Percentiles rank a stretch among this genome's conserved stretches.
Evolutionary conservation across 2,113 vertebrate species (phyloP).

Genomic region (Abramis brama): DNA sequence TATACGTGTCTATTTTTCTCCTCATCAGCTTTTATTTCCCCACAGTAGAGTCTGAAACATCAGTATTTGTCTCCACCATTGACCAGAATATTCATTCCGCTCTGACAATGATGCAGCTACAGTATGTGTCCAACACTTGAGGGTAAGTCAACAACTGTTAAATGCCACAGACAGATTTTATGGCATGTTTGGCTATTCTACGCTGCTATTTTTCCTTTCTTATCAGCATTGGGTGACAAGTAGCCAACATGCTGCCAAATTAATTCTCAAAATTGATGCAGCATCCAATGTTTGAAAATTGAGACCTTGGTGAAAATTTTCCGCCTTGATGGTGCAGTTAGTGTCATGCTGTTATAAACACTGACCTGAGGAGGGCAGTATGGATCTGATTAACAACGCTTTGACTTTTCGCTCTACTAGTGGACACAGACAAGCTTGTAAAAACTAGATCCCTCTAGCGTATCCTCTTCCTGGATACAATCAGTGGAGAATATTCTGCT

Average conservation of each 20-base stretch:
- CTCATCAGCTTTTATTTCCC: background rate
- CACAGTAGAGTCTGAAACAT: slow-evolving; percentile 2
- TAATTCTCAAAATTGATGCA: background rate
- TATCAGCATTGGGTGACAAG: slow-evolving; percentile 20
- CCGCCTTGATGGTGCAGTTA: slow-evolving; percentile 1
- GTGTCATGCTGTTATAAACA: slow-evolving; percentile 46
- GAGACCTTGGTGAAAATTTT: slow-evolving; percentile 9
- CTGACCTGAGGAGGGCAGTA: slow-evolving; percentile 68
- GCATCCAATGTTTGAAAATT: slow-evolving; percentile 3
- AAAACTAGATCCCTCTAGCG: slow-evolving; percentile 38
- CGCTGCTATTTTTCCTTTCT: background rate
- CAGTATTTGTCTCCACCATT: slow-evolving; percentile 11
- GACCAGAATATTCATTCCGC: slow-evolving; percentile 12
- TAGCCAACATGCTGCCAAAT: slow-evolving; percentile 13
- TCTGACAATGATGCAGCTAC: slow-evolving; percentile 17
- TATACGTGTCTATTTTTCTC: slow-evolving; percentile 3
- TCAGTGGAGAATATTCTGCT: slow-evolving; percentile 54
- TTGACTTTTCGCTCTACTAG: slow-evolving; percentile 3
- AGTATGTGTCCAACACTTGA: background rate
- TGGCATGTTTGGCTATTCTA: background rate
- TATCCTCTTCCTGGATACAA: slow-evolving; percentile 41
- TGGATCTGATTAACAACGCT: slow-evolving; percentile 55
- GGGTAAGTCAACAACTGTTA: slow-evolving; percentile 4
- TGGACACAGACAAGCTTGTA: slow-evolving; percentile 42
- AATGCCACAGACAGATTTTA: slow-evolving; percentile 11